These are phyloP conservation scores for Alexandromys fortis DNA, from an alignment of 2,113 vertebrate genomes.

Conservation along the genomic window DNA sequence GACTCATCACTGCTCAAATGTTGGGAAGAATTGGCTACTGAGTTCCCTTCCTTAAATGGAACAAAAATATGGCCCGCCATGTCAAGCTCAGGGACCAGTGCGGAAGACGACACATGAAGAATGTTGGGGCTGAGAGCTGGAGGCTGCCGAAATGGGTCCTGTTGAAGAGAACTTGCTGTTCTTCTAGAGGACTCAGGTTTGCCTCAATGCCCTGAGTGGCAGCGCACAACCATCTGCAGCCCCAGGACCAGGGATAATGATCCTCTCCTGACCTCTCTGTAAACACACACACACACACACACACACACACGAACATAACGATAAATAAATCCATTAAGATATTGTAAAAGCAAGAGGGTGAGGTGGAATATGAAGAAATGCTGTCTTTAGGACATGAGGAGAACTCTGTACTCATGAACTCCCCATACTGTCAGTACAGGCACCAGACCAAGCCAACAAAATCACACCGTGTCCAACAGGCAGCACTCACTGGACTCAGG, in stretches of 20 bases:
- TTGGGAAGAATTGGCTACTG: not conserved
- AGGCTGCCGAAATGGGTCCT: not conserved
- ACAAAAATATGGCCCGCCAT: no score
- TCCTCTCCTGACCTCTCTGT: not conserved
- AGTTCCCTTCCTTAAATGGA: not conserved
- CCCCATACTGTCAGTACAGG: no score
- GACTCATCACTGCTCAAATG: not conserved
- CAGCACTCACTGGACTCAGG: no score
- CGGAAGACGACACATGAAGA: not conserved
- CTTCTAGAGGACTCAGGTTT: not conserved
- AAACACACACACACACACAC: not conserved
- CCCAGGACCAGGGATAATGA: not conserved
- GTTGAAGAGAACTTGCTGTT: not conserved
- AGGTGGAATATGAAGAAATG: no score
- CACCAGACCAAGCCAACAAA: no score
- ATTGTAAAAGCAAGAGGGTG: no score
- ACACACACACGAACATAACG: not conserved
- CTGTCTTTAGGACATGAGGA: no score
- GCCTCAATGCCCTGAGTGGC: not conserved
- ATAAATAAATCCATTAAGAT: no score
- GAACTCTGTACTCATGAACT: no score
- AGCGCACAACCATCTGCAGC: not conserved
- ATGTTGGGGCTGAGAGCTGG: not conserved
- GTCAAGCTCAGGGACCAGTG: not conserved
- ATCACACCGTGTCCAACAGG: no score